A percentile compares a stretch with the other conserved stretches of the same genome.
Evolutionary conservation across 2,113 vertebrate genomes (phyloP).

Genomic region (Turdus rufiventris): DNA sequence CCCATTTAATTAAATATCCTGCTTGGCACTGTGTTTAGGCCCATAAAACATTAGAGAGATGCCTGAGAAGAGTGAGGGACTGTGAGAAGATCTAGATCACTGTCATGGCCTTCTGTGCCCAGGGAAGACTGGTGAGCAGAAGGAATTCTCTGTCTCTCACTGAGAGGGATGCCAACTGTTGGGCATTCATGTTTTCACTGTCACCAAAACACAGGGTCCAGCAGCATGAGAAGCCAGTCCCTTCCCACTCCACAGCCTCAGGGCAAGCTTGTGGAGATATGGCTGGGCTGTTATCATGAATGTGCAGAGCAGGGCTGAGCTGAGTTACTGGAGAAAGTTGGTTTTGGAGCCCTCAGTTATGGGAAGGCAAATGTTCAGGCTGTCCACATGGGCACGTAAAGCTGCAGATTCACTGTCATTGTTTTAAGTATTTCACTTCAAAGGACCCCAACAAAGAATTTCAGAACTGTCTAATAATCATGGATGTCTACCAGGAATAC

Average conservation of each 20-base stretch:
- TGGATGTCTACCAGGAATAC: not conserved
- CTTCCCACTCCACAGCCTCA: not conserved
- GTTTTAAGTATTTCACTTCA: not conserved
- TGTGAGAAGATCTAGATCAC: not conserved
- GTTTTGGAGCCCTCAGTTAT: not conserved
- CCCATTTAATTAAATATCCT: not conserved
- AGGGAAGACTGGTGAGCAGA: not conserved
- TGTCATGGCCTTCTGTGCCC: not conserved
- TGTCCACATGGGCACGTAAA: not conserved
- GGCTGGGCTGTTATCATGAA: not conserved
- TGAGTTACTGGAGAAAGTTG: not conserved
- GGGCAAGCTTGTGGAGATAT: rapidly evolving
- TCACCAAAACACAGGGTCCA: not conserved
- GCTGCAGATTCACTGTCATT: not conserved
- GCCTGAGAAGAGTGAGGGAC: not conserved
- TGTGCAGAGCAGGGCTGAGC: not conserved
- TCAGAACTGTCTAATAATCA: not conserved
- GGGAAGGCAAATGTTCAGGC: not conserved
- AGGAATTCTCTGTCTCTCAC: not conserved
- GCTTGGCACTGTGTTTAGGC: not conserved
- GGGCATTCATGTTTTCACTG: not conserved
- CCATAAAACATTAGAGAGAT: not conserved
- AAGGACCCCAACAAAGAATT: not conserved
- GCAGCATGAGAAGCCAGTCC: not conserved
- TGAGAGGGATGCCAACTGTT: not conserved